Evolutionary conservation across 2,888 invertebrate species (phyloP), one percentile per base, ranked within the genome.

Genomic region (Melikaiella ostensackeni): DNA sequence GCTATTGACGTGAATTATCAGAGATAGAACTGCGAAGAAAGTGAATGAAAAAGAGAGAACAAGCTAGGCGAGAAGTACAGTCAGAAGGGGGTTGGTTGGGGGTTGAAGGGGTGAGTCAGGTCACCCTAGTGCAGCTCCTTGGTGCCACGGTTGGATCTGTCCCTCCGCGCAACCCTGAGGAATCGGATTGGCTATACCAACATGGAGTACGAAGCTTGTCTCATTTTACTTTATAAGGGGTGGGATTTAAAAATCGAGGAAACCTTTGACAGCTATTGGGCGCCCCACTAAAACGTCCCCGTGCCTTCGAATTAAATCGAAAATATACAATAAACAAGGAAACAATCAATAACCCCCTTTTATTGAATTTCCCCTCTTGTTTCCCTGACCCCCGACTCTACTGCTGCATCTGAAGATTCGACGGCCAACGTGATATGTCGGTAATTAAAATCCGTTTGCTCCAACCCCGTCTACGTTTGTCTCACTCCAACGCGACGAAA

Each of bases 261-360:
- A 88, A 88, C 87, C 87, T 88, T 88, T 89, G 91, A 91, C 91
- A 91, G 91, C 90, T 91, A 91, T 91, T 91, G 91, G 90, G 80
- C 80, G 78, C 63, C 78, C 81, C 77, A 75, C 80, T 79, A 66
- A 79, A 70, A 80, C 76, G 75, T 83, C 81, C 77, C 79, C 76
- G 79, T 77, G 79, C 77, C 80, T 79, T 81, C 80, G 89, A 91
- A 91, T 90, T 90, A 91, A 91, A 91, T 90, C 87, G 90, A 89
- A 90, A 90, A 90, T 90, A 91, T 91, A 91, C 90, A 89, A 90
- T 90, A 90, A 90, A 90, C 90, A 89, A 88, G 89, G 85, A 88
- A 87, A 90, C 89, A 91, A 91, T 91, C 91, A 89, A 91, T 91
- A 91, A 89, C 27, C 42, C 64, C 70, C 64, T 75, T 77, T 77